Conservation (phyloP, 1,140 invertebrate species). For the Hormaphis cornu region DNA sequence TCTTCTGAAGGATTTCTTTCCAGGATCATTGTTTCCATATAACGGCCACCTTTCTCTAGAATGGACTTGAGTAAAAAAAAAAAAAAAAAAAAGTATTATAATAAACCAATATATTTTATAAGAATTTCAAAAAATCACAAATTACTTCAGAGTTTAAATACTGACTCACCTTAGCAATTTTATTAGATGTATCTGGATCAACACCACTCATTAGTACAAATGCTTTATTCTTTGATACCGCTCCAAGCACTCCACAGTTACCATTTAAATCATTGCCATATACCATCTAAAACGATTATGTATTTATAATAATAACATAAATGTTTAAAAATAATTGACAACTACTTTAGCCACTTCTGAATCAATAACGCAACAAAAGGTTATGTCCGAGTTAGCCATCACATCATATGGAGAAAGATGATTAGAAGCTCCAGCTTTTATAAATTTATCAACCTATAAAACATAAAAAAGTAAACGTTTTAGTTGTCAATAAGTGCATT, state of each 20-base stretch:
- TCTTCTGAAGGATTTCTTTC: constrained; percentile 79
- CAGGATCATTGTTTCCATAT: constrained; percentile 78
- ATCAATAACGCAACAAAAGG: constrained; percentile 89
- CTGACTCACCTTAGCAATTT: constrained; percentile 65
- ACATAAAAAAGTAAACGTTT: constrained; percentile 34
- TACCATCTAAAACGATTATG: constrained; percentile 63
- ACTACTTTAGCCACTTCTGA: constrained; percentile 77
- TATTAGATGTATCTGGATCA: constrained; percentile 84
- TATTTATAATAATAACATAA: neutral
- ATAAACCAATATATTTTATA: neutral
- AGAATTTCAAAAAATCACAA: neutral
- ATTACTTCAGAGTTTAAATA: neutral
- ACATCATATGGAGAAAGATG: constrained; percentile 82
- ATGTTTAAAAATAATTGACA: neutral
- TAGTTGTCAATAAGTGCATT: too few relatives aligned
- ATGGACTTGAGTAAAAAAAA: constrained; percentile 54
- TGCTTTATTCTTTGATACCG: constrained; percentile 68
- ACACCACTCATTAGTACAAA: constrained; percentile 96
- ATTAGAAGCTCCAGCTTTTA: constrained; percentile 57
- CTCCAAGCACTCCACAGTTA: constrained; percentile 78
- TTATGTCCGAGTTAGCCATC: constrained; percentile 80
- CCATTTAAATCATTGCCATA: constrained; percentile 81
- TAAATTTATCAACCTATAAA: constrained; percentile 58
- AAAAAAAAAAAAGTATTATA: neutral
- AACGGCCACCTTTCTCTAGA: constrained; percentile 75